phyloP scores from a whole-genome alignment of 2,888 invertebrate genomes.

The Sarcophaga caerulescens region DNA sequence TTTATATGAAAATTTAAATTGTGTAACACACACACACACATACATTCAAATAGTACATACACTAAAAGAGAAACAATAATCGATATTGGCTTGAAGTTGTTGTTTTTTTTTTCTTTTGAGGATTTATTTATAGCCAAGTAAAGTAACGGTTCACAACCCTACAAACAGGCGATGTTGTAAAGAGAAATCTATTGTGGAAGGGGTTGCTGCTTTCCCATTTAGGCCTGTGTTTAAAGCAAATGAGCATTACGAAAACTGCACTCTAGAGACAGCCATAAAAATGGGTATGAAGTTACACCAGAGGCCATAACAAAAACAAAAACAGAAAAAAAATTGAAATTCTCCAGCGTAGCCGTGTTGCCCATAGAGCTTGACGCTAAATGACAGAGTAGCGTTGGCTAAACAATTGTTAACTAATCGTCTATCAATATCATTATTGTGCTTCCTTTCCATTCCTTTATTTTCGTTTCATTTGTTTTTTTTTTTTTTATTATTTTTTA shows the following conservation, averaged over 20 bases:
- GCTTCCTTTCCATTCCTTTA: background rate
- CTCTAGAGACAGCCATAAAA: slow-evolving; percentile 74
- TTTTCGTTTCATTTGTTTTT: background rate
- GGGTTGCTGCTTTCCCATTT: slow-evolving; percentile 72
- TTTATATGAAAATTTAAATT: slow-evolving; percentile 60
- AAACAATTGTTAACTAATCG: slow-evolving; percentile 67
- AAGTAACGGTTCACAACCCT: slow-evolving; percentile 39
- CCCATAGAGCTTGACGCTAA: slow-evolving; percentile 34
- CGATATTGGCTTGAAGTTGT: slow-evolving; percentile 40
- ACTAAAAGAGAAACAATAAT: slow-evolving; percentile 26
- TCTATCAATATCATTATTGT: slow-evolving; percentile 64
- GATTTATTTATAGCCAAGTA: slow-evolving; percentile 47
- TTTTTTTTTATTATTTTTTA: slow-evolving; percentile 15
- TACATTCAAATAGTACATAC: too few species aligned
- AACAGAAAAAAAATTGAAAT: background rate
- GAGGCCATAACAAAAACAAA: slow-evolving; percentile 24
- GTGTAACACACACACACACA: slow-evolving; percentile 41
- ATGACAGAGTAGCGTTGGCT: slow-evolving; percentile 47
- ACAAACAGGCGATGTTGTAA: slow-evolving; percentile 2
- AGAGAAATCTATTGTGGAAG: slow-evolving; percentile 14
- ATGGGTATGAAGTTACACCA: background rate
- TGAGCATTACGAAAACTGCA: slow-evolving; percentile 74
- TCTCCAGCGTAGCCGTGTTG: slow-evolving; percentile 5
- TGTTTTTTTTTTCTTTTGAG: slow-evolving; percentile 21
- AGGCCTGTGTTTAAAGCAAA: slow-evolving; percentile 78